Conservation (phyloP, 2,888 invertebrate genomes). For the Drosophila putrida region DNA sequence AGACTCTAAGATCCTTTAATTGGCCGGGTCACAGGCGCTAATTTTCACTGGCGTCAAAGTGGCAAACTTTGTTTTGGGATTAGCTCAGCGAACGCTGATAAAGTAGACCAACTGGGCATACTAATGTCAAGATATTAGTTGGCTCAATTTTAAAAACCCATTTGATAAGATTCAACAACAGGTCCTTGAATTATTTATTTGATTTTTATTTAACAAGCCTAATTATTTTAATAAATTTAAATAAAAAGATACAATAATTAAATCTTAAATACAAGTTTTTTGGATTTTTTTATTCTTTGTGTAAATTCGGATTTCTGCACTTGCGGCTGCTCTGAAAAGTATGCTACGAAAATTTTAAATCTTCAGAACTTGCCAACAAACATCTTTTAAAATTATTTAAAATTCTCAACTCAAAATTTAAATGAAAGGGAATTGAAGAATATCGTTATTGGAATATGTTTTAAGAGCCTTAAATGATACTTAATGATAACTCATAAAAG, state of each 20-base stretch:
- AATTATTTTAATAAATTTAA: no score
- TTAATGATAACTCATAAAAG: no score
- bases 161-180: conserved; percentile 1
- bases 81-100: conserved; percentile 44
- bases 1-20: conserved; percentile 58
- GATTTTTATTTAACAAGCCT: no score
- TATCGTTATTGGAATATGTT: no score
- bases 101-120: conserved; percentile 14
- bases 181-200: neutral
- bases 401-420: no score
- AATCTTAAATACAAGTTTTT: neutral
- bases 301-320: no score
- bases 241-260: neutral
- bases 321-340: neutral
- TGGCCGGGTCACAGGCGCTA: conserved; percentile 66
- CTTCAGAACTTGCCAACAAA: no score
- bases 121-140: neutral
- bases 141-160: neutral
- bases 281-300: no score
- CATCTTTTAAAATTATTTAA: neutral
- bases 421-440: no score
- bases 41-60: conserved; percentile 47
- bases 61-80: conserved; percentile 56
- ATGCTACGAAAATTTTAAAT: neutral
- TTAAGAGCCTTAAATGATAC: no score